A percentile compares a stretch with the other conserved stretches of the same genome.
Conservation (phyloP, 2,888 invertebrate genomes). For the Drosophila heteroneura region DNA sequence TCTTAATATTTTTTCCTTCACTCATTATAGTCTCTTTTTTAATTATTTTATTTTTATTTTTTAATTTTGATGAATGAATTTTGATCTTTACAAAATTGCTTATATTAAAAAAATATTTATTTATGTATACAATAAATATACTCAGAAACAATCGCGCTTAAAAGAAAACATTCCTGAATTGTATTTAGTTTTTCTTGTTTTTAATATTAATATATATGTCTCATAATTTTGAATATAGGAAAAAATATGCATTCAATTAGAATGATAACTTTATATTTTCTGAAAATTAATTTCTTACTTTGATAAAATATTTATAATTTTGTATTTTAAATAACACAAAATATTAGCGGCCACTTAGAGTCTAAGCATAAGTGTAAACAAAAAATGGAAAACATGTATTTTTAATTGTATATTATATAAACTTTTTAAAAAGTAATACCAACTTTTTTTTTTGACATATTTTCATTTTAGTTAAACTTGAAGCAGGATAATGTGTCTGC, state of each 20-base stretch:
- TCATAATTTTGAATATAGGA: not conserved
- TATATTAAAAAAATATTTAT: not conserved
- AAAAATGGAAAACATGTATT: not conserved
- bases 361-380: not conserved
- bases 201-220: not conserved
- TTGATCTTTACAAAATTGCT: too few species aligned
- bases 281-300: not conserved
- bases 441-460: rapidly evolving
- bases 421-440: not conserved
- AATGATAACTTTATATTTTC: not conserved
- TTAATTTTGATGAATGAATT: too few species aligned
- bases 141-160: not conserved
- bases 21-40: not conserved
- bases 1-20: not conserved
- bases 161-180: not conserved
- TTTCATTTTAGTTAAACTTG: not conserved
- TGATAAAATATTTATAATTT: not conserved
- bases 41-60: not conserved
- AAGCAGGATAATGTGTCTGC: not conserved
- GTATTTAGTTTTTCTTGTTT: not conserved
- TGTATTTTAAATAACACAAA: too few species aligned
- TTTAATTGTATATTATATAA: not conserved
- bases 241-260: not conserved
- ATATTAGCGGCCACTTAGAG: not conserved
- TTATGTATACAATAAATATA: not conserved